Conservation (phyloP, 1,140 invertebrate genomes). For the Chelonus insularis region DNA sequence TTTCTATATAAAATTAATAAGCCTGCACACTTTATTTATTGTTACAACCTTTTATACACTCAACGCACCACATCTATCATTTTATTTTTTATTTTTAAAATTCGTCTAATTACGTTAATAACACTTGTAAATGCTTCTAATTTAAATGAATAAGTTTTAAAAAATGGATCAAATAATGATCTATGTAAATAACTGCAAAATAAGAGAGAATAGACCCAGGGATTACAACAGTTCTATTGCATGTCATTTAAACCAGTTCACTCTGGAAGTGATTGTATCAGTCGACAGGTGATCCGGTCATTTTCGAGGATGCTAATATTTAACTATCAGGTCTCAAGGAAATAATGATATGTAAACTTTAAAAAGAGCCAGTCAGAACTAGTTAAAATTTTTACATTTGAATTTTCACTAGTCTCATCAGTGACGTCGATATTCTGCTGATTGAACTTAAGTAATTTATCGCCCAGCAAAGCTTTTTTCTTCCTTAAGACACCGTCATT, state of each 20-base stretch:
- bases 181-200: no score
- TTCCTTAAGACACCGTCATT: constrained; percentile 27
- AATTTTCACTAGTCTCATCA: constrained; percentile 26
- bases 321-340: background rate
- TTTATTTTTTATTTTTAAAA: no score
- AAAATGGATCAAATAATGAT: no score
- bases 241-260: constrained; percentile 19
- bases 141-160: no score
- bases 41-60: no score
- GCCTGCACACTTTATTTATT: no score
- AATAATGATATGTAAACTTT: background rate
- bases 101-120: no score
- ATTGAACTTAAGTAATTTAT: constrained; percentile 37
- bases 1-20: no score
- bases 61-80: no score
- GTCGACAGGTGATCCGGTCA: constrained; percentile 9
- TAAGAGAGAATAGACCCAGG: no score
- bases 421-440: constrained; percentile 20
- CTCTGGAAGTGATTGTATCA: constrained; percentile 16
- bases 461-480: constrained; percentile 23
- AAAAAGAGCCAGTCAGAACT: constrained; percentile 1
- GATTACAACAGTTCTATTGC: background rate
- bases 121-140: no score
- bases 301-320: constrained; percentile 4
- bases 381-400: background rate